These are phyloP conservation scores for Spodoptera exigua DNA, from an alignment of 2,888 invertebrate species.

Conservation along the genomic window DNA sequence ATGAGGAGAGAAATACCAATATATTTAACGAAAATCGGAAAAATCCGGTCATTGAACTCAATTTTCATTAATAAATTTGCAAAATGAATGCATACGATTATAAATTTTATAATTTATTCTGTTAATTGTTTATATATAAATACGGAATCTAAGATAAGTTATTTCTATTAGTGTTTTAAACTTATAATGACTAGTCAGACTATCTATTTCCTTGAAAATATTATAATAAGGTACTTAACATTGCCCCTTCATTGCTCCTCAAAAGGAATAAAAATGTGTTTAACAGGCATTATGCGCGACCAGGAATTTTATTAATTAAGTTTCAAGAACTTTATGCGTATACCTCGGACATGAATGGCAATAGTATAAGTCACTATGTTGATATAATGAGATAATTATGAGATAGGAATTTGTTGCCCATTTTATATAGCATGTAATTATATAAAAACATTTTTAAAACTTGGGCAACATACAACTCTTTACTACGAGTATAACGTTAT, in stretches of 20 bases:
- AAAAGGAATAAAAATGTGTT: conserved; percentile 21
- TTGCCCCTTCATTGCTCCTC: conserved; percentile 8
- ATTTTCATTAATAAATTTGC: too few relatives aligned
- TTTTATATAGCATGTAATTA: too few relatives aligned
- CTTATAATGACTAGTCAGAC: background rate
- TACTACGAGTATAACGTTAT: too few relatives aligned
- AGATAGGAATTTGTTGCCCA: background rate
- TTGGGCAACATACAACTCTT: too few relatives aligned
- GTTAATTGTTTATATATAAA: too few relatives aligned
- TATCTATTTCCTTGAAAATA: conserved; percentile 10
- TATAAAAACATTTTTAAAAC: too few relatives aligned
- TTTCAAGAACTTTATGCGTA: conserved; percentile 18
- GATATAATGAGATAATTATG: background rate
- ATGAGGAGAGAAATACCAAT: too few relatives aligned
- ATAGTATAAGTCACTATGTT: conserved; percentile 5
- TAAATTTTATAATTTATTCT: too few relatives aligned
- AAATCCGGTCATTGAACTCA: too few relatives aligned
- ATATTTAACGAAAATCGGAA: too few relatives aligned
- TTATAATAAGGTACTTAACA: conserved; percentile 14
- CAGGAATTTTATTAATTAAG: conserved; percentile 26
- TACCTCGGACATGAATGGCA: conserved; percentile 14
- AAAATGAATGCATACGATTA: too few relatives aligned
- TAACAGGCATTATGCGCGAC: conserved; percentile 13
- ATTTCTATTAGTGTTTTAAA: background rate
- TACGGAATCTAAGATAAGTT: too few relatives aligned